These are phyloP conservation scores for Yponomeuta malinellus DNA, from an alignment of 2,888 invertebrate species.

Conservation along the genomic window DNA sequence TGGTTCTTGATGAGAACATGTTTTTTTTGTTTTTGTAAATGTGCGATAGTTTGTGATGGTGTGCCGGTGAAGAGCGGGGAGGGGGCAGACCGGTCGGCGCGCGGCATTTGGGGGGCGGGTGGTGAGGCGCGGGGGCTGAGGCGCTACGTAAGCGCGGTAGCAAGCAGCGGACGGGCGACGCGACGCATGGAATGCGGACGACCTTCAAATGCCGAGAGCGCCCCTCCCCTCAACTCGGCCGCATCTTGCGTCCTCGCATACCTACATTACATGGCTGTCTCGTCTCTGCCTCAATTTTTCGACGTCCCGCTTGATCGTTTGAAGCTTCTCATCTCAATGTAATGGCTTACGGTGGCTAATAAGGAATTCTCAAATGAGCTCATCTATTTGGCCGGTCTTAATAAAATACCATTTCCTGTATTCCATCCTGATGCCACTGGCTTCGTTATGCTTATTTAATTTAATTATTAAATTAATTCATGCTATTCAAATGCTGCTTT, in stretches of 20 bases:
- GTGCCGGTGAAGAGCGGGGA: conserved; percentile 35
- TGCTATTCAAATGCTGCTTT: not conserved
- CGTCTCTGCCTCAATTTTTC: conserved; percentile 68
- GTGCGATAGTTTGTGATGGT: conserved; percentile 69
- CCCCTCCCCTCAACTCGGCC: conserved; percentile 65
- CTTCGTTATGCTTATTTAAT: not conserved
- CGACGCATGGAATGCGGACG: conserved; percentile 69
- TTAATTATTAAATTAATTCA: not conserved
- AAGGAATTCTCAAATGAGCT: conserved; percentile 30
- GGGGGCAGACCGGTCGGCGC: conserved; percentile 38
- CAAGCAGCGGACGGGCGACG: conserved; percentile 73
- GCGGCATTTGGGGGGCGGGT: conserved; percentile 30
- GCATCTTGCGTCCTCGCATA: conserved; percentile 75
- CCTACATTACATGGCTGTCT: conserved; percentile 57
- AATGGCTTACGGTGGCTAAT: conserved; percentile 32
- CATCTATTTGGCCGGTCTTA: conserved; percentile 18
- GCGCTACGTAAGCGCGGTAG: conserved; percentile 76
- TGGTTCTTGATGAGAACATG: conserved; percentile 67
- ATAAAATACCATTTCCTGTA: not conserved
- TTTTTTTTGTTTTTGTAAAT: conserved; percentile 72
- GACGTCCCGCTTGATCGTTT: conserved; percentile 67
- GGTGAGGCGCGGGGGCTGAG: conserved; percentile 38
- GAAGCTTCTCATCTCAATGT: conserved; percentile 53
- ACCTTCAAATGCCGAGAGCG: conserved; percentile 75
- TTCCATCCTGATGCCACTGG: not conserved